Evolutionary conservation across 1,140 invertebrate genomes (phyloP).

Genomic region (Diabrotica undecimpunctata): DNA sequence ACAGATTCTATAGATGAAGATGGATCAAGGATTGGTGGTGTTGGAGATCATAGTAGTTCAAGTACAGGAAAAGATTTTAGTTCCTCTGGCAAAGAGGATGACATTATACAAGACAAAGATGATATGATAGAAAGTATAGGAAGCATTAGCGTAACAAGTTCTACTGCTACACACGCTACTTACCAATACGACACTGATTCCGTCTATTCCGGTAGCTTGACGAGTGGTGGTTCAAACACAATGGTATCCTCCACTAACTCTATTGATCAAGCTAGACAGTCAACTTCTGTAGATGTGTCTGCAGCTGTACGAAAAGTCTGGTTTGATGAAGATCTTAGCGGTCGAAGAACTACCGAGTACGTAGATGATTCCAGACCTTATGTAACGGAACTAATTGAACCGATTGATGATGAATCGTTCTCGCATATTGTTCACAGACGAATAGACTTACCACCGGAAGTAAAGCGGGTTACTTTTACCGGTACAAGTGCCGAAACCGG

Average conservation of each 20-base stretch:
- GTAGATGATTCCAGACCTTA: slow-evolving; percentile 46
- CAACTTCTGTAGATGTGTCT: slow-evolving; percentile 39
- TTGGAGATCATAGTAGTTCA: slow-evolving; percentile 48
- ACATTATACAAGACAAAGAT: slow-evolving; percentile 44
- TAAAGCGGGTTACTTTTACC: slow-evolving; percentile 54
- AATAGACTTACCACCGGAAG: slow-evolving; percentile 52
- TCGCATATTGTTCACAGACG: slow-evolving; percentile 50
- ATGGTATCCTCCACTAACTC: slow-evolving; percentile 70
- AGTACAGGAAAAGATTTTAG: slow-evolving; percentile 50
- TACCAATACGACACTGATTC: slow-evolving; percentile 80
- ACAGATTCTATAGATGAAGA: slow-evolving; percentile 53
- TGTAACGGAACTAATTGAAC: slow-evolving; percentile 51
- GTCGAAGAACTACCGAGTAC: slow-evolving; percentile 34
- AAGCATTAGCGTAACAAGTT: slow-evolving; percentile 66
- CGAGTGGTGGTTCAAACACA: slow-evolving; percentile 71
- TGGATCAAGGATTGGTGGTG: slow-evolving; percentile 46
- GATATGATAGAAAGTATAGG: slow-evolving; percentile 67
- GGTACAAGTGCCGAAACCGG: slow-evolving; percentile 54
- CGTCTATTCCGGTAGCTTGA: slow-evolving; percentile 75
- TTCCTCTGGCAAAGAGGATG: slow-evolving; percentile 49
- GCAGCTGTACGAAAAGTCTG: slow-evolving; percentile 46
- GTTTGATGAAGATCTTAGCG: slow-evolving; percentile 43
- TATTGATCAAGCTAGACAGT: slow-evolving; percentile 50
- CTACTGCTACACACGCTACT: slow-evolving; percentile 75
- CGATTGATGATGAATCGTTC: slow-evolving; percentile 43